phyloP scores from a whole-genome alignment of 1,140 invertebrate genomes.

The Archegozetes longisetosus region DNA sequence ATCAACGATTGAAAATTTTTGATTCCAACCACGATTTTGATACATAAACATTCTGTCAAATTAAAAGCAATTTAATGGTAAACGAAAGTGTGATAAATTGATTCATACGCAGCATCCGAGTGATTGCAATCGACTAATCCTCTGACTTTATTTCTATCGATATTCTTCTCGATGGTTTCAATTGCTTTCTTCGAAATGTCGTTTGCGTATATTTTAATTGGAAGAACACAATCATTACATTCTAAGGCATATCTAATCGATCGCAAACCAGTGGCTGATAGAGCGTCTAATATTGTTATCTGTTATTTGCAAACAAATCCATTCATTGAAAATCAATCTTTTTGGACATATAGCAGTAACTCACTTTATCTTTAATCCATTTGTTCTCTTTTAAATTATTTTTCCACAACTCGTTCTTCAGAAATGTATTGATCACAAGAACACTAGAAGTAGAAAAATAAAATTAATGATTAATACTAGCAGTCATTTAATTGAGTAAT shows the following conservation, averaged over 20 bases:
- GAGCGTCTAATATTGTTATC: conserved; percentile 61
- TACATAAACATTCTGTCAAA: conserved; percentile 61
- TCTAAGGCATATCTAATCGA: conserved; percentile 94
- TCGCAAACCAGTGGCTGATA: conserved; percentile 84
- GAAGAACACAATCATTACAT: conserved; percentile 20
- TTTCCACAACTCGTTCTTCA: conserved; percentile 26
- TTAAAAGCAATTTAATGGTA: conserved; percentile 26
- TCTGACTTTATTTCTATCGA: conserved; percentile 56
- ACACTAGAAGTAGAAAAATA: conserved; percentile 8
- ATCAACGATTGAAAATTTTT: conserved; percentile 77
- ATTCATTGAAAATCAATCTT: too few relatives aligned
- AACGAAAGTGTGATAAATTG: conserved; percentile 6
- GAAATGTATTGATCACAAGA: conserved; percentile 14
- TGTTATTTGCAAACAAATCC: too few relatives aligned
- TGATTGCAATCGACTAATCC: conserved; percentile 52
- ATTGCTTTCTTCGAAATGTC: conserved; percentile 79
- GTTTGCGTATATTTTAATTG: conserved; percentile 65
- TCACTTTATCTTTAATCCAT: conserved; percentile 14
- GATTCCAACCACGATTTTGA: conserved; percentile 41
- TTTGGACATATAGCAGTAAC: not conserved
- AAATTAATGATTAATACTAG: not conserved
- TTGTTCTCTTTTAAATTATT: conserved; percentile 19
- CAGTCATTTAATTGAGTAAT: too few relatives aligned
- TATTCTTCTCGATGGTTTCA: conserved; percentile 64
- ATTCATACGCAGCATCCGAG: conserved; percentile 60